Conservation (phyloP, 2,888 invertebrate genomes). For the Andrena dorsata region DNA sequence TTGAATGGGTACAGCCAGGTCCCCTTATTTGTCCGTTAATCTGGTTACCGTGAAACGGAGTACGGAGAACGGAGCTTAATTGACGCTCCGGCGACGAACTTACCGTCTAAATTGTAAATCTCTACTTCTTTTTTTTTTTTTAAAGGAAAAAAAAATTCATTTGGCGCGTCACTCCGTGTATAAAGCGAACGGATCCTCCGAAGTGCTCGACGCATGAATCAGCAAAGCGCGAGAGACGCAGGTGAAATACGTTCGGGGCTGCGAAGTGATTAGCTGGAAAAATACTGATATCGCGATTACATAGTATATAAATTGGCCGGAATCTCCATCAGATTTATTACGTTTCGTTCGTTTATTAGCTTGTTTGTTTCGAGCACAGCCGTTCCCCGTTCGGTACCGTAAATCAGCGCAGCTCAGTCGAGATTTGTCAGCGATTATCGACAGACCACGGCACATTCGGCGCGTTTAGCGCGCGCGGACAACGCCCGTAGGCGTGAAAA, state of each 20-base stretch:
- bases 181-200: background rate
- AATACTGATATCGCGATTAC: conserved; percentile 27
- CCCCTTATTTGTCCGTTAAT: conserved; percentile 16
- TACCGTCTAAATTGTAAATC: too few species aligned
- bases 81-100: too few species aligned
- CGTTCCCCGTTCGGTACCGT: background rate
- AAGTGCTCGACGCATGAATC: background rate
- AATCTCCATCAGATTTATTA: conserved; percentile 32
- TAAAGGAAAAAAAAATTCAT: background rate
- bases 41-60: conserved; percentile 45
- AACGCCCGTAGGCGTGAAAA: conserved; percentile 10
- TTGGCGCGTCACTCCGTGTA: background rate
- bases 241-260: background rate
- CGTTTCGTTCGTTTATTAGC: conserved; percentile 38
- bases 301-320: conserved; percentile 27
- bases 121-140: background rate
- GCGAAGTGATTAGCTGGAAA: conserved; percentile 20
- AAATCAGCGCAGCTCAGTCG: conserved; percentile 17
- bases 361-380: conserved; percentile 11
- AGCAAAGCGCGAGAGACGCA: background rate
- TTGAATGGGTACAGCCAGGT: background rate
- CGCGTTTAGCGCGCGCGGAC: background rate
- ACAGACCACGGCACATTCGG: background rate
- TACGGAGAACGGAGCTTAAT: background rate
- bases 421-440: conserved; percentile 32